phyloP scores from a whole-genome alignment of 64 coral and sea anemone species.

The Anthopleura sola region DNA sequence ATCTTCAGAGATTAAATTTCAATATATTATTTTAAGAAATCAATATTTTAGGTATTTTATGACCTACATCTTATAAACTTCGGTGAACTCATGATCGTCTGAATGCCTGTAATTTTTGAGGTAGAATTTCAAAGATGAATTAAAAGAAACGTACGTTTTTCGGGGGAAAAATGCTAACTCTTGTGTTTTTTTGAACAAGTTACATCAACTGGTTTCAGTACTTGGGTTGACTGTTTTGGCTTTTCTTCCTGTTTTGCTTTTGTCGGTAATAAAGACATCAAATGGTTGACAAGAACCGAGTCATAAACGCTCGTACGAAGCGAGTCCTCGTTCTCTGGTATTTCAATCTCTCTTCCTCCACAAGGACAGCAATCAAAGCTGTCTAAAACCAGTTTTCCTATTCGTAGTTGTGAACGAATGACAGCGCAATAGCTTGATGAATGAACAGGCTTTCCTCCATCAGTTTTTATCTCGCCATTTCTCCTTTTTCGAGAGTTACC shows the following conservation, averaged over 20 bases:
- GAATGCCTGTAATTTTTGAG: too few species aligned
- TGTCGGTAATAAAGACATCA: not conserved
- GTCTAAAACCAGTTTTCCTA: not conserved
- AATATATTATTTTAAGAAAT: too few species aligned
- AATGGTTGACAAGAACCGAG: not conserved
- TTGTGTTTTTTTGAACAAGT: not conserved
- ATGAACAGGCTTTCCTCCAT: not conserved
- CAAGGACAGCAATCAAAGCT: conserved; percentile 9
- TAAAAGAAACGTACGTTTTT: too few species aligned
- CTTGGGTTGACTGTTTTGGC: not conserved
- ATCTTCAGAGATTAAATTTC: too few species aligned
- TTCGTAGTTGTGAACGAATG: not conserved
- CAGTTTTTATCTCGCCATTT: not conserved
- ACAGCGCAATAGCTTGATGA: not conserved
- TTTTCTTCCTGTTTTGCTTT: not conserved
- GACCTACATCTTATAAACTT: too few species aligned
- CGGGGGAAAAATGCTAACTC: not conserved
- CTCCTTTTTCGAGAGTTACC: not conserved
- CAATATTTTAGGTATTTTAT: too few species aligned
- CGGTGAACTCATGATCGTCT: too few species aligned
- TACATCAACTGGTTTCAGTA: not conserved
- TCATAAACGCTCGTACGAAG: not conserved
- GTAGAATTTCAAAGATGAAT: too few species aligned
- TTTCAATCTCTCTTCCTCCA: not conserved
- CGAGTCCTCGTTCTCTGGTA: not conserved